Conservation (phyloP, 2,113 vertebrate species). For the Lophura nycthemera region DNA sequence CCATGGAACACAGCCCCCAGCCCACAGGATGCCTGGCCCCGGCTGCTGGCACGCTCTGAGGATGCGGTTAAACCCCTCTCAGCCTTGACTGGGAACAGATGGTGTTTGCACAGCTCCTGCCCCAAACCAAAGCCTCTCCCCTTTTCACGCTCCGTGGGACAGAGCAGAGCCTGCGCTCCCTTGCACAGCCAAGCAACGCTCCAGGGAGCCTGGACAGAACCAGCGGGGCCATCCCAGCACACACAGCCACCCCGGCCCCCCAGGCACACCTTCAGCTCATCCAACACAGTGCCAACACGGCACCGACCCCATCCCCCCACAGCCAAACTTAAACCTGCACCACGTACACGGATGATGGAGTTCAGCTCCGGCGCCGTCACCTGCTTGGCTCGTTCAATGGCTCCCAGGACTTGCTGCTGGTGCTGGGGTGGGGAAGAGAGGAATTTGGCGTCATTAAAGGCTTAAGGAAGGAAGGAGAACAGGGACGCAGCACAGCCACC, state of each 20-base stretch:
- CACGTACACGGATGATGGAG: constrained; percentile 96
- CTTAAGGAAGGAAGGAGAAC: background rate
- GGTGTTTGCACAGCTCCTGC: constrained; percentile 4
- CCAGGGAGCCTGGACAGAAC: background rate
- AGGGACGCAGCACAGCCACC: too few species aligned
- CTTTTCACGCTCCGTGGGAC: background rate
- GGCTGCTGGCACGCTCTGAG: background rate
- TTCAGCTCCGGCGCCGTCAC: constrained; percentile 97
- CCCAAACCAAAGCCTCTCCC: constrained; percentile 11
- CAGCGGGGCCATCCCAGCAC: background rate
- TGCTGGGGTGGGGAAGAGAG: constrained; percentile 78
- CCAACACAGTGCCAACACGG: background rate
- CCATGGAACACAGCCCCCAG: background rate
- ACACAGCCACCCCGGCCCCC: background rate
- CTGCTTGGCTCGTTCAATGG: constrained; percentile 97
- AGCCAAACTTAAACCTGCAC: background rate
- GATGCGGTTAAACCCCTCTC: background rate
- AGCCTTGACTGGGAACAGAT: background rate
- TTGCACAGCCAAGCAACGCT: fast-evolving
- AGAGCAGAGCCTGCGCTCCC: background rate
- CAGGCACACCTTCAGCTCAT: background rate
- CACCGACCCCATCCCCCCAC: fast-evolving
- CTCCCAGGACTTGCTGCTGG: constrained; percentile 97
- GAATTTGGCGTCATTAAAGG: background rate
- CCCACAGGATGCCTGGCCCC: background rate